phyloP scores from a whole-genome alignment of 2,888 invertebrate genomes.

The Palloptera scutellata region DNA sequence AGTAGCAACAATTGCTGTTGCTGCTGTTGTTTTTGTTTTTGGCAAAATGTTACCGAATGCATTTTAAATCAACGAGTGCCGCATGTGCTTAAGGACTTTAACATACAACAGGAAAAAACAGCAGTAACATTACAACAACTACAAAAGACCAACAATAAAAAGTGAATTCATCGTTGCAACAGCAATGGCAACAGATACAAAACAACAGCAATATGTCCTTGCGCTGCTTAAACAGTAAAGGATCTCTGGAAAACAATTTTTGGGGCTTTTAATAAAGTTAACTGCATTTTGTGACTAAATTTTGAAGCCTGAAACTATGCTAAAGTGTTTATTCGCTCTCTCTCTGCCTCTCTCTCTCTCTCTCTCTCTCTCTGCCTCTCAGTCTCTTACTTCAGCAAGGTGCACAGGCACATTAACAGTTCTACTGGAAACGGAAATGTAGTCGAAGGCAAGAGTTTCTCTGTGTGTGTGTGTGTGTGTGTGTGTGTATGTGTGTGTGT shows the following conservation, averaged over 20 bases:
- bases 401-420: not conserved
- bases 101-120: conserved; percentile 20
- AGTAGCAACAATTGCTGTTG: conserved; percentile 18
- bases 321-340: not conserved
- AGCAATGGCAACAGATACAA: conserved; percentile 19
- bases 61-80: conserved; percentile 35
- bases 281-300: conserved; percentile 51
- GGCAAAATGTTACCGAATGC: conserved; percentile 12
- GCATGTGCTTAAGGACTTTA: conserved; percentile 29
- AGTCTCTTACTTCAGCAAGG: too few species aligned
- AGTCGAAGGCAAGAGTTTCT: not conserved
- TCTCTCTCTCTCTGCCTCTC: too few species aligned
- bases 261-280: conserved; percentile 45
- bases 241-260: conserved; percentile 24
- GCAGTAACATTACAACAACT: conserved; percentile 34
- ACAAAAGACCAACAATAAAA: conserved; percentile 36
- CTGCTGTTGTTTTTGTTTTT: conserved; percentile 17
- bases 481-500: not conserved
- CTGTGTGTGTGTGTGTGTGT: not conserved
- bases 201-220: not conserved
- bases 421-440: not conserved
- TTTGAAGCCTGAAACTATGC: conserved; percentile 15
- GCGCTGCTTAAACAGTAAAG: not conserved
- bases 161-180: conserved; percentile 19
- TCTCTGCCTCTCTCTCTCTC: too few species aligned